Base-by-base conservation (phyloP, 1,140 invertebrate genomes). In the Panulirus ornatus region DNA sequence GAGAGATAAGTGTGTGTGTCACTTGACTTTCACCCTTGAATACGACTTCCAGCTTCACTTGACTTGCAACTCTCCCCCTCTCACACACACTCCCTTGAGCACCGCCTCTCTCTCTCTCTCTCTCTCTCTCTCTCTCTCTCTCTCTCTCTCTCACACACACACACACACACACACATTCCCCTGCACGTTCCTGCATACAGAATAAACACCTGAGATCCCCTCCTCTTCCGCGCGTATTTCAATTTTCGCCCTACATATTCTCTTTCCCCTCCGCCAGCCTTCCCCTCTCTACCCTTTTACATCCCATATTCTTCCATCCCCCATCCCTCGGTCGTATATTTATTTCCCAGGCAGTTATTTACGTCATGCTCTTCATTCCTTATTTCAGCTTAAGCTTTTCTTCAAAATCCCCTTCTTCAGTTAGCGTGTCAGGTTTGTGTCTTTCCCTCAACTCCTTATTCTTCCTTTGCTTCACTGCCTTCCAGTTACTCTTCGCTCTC, bases 101-200 rank as follows among this genome's bases (percentile, higher is more conserved):
- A n/a, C 44, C 34, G 3, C 40, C 58, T 71, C 58, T 71, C 63
- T 42, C 63, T 84, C 42, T 71, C 63, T 70, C 63, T 40, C 54
- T 70, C 82, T 38, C 40, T 66, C 63, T 38, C 63, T 84, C n/a
- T n/a, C n/a, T n/a, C n/a, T n/a, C n/a, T n/a, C n/a, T n/a, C n/a
- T n/a, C n/a, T n/a, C n/a, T n/a, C n/a, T n/a, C n/a, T n/a, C n/a
- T n/a, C n/a, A n/a, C n/a, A n/a, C n/a, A n/a, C n/a, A n/a, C n/a
- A n/a, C n/a, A n/a, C n/a, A n/a, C n/a, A n/a, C n/a, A n/a, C n/a
- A n/a, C n/a, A n/a, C n/a, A n/a, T n/a, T n/a, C n/a, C n/a, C n/a
- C n/a, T n/a, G n/a, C n/a, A n/a, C n/a, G n/a, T n/a, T n/a, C n/a
- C n/a, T n/a, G n/a, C n/a, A n/a, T n/a, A n/a, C n/a, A n/a, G n/a